A percentile compares a stretch with the other conserved stretches of the same genome.
Evolutionary conservation across 2,888 invertebrate species (phyloP).

Genomic region (Netelia virgata): DNA sequence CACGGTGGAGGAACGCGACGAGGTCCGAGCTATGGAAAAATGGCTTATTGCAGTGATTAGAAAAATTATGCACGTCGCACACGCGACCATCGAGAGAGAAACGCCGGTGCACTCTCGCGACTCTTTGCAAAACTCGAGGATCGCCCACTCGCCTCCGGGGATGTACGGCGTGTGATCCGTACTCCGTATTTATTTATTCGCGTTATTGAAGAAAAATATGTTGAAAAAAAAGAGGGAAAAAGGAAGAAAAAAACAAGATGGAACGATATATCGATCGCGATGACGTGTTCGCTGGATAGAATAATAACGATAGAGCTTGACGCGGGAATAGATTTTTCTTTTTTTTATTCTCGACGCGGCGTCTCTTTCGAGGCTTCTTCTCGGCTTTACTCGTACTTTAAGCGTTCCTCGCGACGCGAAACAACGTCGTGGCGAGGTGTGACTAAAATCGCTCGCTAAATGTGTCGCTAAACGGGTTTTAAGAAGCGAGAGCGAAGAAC

Average conservation of each 20-base stretch:
- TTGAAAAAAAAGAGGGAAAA: not conserved
- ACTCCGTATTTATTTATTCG: not conserved
- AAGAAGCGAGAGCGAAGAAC: too few relatives aligned
- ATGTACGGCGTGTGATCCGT: too few relatives aligned
- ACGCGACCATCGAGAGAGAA: too few relatives aligned
- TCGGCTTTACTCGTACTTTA: not conserved
- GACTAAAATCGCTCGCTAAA: not conserved
- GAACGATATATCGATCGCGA: not conserved
- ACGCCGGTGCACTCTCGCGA: too few relatives aligned
- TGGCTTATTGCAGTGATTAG: too few relatives aligned
- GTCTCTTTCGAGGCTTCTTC: not conserved
- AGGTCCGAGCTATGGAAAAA: too few relatives aligned
- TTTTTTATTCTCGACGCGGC: slow-evolving; percentile 17
- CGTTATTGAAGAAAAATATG: not conserved
- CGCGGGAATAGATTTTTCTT: slow-evolving; percentile 26
- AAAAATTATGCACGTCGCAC: too few relatives aligned
- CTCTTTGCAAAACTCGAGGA: too few relatives aligned
- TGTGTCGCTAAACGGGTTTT: not conserved
- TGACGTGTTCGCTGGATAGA: not conserved
- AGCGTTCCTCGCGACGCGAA: not conserved
- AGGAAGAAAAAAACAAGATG: not conserved
- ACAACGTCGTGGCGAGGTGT: not conserved
- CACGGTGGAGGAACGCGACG: too few relatives aligned
- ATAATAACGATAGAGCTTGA: not conserved
- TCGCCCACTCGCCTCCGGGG: too few relatives aligned